Percentiles rank a stretch among this genome's conserved stretches.
Evolutionary conservation across 1,140 invertebrate genomes (phyloP).

Genomic region (Dreissena polymorpha): DNA sequence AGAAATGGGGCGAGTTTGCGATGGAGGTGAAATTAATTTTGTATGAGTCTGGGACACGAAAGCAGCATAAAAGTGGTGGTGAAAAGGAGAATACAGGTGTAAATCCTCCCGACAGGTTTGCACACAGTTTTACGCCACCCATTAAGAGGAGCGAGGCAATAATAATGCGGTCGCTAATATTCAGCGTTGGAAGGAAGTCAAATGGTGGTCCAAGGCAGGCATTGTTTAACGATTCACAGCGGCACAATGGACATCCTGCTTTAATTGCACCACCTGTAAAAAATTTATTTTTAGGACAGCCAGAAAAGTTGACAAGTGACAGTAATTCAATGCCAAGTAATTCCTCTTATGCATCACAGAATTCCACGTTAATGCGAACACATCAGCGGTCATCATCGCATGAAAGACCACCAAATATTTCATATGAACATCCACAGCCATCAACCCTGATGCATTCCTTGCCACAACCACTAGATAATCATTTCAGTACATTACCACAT

Average conservation of each 20-base stretch:
- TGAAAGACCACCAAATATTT: conserved; percentile 1
- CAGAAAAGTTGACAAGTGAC: conserved; percentile 42
- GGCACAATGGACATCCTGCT: too few relatives aligned
- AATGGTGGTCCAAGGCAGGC: conserved; percentile 48
- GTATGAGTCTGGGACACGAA: conserved; percentile 80
- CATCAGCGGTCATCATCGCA: conserved; percentile 37
- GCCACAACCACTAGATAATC: not conserved
- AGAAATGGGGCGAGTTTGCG: conserved; percentile 98
- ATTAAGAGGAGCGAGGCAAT: conserved; percentile 74
- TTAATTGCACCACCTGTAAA: not conserved
- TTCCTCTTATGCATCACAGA: conserved; percentile 46
- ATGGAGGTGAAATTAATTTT: conserved; percentile 94
- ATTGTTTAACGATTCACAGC: not conserved
- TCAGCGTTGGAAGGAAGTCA: conserved; percentile 82
- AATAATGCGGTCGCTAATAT: conserved; percentile 84
- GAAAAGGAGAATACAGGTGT: conserved; percentile 37
- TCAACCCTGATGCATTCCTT: not conserved
- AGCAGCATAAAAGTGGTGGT: conserved; percentile 41
- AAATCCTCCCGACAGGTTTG: conserved; percentile 64
- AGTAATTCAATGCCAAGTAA: conserved; percentile 41
- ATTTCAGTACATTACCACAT: too few relatives aligned
- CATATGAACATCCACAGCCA: not conserved
- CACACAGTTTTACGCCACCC: conserved; percentile 69
- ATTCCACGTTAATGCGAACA: conserved; percentile 19
- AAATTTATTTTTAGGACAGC: not conserved